Conservation (phyloP, 2,888 invertebrate species). For the Disparrhopalites patrizii region DNA sequence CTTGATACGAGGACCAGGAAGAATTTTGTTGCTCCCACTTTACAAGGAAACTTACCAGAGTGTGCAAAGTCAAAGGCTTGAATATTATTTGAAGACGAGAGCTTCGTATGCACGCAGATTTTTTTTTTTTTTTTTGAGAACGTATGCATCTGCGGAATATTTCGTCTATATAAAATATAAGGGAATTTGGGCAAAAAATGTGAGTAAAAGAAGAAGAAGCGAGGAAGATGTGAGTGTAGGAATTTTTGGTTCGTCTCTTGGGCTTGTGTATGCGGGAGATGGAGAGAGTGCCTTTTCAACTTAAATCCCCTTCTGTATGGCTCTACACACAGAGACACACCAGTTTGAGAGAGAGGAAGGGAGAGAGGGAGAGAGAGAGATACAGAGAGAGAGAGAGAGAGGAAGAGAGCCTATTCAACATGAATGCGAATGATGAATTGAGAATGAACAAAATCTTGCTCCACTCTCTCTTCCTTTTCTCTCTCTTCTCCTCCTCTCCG, state of each 20-base stretch:
- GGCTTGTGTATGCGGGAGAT: not conserved
- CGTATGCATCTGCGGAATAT: too few relatives aligned
- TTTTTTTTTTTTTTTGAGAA: too few relatives aligned
- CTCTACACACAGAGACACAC: not conserved
- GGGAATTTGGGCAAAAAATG: too few relatives aligned
- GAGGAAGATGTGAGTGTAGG: not conserved
- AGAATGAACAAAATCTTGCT: conserved; percentile 23
- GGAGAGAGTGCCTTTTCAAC: conserved; percentile 14
- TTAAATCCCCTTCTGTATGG: not conserved
- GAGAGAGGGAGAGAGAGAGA: not conserved
- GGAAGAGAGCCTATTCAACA: not conserved
- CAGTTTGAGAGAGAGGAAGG: too few relatives aligned
- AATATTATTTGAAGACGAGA: too few relatives aligned
- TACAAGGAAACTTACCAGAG: too few relatives aligned
- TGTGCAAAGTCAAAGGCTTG: too few relatives aligned
- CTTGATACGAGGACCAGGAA: too few relatives aligned
- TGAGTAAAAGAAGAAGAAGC: not conserved
- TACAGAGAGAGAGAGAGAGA: not conserved
- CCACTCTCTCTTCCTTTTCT: not conserved
- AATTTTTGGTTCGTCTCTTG: not conserved
- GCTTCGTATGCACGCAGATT: too few relatives aligned
- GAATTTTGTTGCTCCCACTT: too few relatives aligned
- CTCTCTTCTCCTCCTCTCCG: not conserved
- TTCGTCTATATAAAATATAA: too few relatives aligned
- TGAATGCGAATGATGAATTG: conserved; percentile 21